phyloP scores from a whole-genome alignment of 2,888 invertebrate genomes.

The Drosophila neotestacea region DNA sequence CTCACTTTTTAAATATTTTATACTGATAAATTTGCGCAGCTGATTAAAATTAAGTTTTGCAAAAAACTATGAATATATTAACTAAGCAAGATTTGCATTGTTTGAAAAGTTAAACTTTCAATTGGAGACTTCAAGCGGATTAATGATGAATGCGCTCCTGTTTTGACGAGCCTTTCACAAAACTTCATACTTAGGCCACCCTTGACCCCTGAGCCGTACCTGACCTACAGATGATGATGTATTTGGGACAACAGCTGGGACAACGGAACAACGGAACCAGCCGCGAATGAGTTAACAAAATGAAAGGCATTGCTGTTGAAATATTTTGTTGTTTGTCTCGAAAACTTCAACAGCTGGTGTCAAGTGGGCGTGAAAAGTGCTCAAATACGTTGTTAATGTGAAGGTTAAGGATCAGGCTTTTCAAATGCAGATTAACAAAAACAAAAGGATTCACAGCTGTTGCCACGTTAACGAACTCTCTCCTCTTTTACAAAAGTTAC shows the following conservation, averaged over 20 bases:
- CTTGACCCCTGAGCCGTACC: slow-evolving; percentile 12
- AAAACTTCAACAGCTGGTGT: slow-evolving; percentile 51
- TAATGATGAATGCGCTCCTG: slow-evolving; percentile 5
- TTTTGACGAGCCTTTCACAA: background rate
- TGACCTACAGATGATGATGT: slow-evolving; percentile 44
- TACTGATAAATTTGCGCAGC: too few species aligned
- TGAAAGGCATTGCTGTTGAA: slow-evolving; percentile 25
- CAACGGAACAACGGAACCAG: slow-evolving; percentile 36
- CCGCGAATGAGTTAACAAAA: slow-evolving; percentile 58
- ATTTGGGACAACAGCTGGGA: slow-evolving; percentile 53
- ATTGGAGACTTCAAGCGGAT: background rate
- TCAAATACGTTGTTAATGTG: slow-evolving; percentile 44
- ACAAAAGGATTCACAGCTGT: slow-evolving; percentile 44
- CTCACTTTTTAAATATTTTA: too few species aligned
- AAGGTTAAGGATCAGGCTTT: slow-evolving; percentile 35
- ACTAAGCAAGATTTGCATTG: background rate
- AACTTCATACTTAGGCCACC: slow-evolving; percentile 14
- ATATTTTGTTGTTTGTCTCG: slow-evolving; percentile 37
- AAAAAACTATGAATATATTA: background rate
- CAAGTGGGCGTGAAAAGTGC: slow-evolving; percentile 53
- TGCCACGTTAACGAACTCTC: slow-evolving; percentile 9
- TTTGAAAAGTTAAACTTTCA: background rate
- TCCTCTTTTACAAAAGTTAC: background rate
- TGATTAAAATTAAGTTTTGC: too few species aligned
- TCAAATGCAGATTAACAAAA: slow-evolving; percentile 52